Conservation (phyloP, 2,888 invertebrate species). For the Euplagia quadripunctaria region DNA sequence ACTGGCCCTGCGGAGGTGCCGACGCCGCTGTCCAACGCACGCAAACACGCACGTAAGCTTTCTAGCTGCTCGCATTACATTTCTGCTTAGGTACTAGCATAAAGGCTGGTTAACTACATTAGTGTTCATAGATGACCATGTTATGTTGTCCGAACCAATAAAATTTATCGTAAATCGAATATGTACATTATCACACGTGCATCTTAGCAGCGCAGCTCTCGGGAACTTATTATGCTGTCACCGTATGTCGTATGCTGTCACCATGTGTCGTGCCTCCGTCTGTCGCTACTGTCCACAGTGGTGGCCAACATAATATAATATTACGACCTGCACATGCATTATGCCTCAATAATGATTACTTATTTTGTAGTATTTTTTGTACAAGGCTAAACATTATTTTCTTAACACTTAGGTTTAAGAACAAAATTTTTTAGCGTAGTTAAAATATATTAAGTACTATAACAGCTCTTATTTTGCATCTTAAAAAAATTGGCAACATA, state of each 20-base stretch:
- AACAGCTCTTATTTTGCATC: background rate
- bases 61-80: constrained; percentile 49
- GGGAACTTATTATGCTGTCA: constrained; percentile 73
- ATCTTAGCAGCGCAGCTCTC: constrained; percentile 65
- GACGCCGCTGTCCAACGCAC: constrained; percentile 59
- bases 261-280: constrained; percentile 69
- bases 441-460: background rate
- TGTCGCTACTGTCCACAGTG: constrained; percentile 59
- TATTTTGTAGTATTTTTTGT: constrained; percentile 21
- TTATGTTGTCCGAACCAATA: constrained; percentile 42
- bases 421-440: background rate
- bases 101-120: constrained; percentile 37
- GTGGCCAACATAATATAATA: constrained; percentile 67
- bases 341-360: constrained; percentile 45
- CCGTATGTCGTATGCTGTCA: constrained; percentile 69
- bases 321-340: constrained; percentile 60
- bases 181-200: constrained; percentile 75
- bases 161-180: constrained; percentile 64
- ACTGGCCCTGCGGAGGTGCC: constrained; percentile 59
- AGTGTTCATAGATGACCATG: constrained; percentile 18
- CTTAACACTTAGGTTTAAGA: background rate
- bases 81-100: constrained; percentile 35
- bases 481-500: constrained; percentile 42
- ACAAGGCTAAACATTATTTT: constrained; percentile 6
- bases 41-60: constrained; percentile 71